Conservation (phyloP, 2,888 invertebrate species). For the Apodemia zela region DNA sequence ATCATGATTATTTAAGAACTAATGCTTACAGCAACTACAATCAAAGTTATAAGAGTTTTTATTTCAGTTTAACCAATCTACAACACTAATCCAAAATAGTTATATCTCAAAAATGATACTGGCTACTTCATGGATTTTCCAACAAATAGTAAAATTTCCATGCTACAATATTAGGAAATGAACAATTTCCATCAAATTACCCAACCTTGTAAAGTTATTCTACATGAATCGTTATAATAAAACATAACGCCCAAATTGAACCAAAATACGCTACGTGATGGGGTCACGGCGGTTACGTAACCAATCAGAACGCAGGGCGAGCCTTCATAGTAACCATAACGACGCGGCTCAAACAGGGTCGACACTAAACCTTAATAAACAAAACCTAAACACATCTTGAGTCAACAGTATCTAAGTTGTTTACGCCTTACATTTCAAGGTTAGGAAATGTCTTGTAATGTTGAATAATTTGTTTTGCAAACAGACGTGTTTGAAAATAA, state of each 20-base stretch:
- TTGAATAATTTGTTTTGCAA: background rate
- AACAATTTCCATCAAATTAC: conserved; percentile 17
- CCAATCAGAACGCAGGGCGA: conserved; percentile 34
- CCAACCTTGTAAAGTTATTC: conserved; percentile 18
- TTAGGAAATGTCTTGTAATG: background rate
- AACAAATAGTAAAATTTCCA: background rate
- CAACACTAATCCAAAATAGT: too few species aligned
- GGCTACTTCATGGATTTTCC: background rate
- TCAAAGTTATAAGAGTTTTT: too few species aligned
- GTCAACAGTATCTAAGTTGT: conserved; percentile 11
- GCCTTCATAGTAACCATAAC: conserved; percentile 40
- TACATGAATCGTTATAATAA: conserved; percentile 20
- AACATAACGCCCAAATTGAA: conserved; percentile 31
- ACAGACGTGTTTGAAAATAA: too few species aligned
- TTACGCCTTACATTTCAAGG: conserved; percentile 6
- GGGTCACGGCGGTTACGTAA: conserved; percentile 45
- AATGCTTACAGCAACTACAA: too few species aligned
- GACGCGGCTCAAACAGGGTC: conserved; percentile 40
- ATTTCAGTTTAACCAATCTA: too few species aligned
- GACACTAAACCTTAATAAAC: conserved; percentile 24
- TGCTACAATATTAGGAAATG: conserved; percentile 9
- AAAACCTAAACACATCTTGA: conserved; percentile 19
- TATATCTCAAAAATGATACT: too few species aligned
- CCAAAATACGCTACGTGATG: conserved; percentile 39
- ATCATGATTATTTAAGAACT: too few species aligned